These are phyloP conservation scores for Spea hammondii DNA, from an alignment of 2,797 vertebrate genomes.

Conservation along the genomic window DNA sequence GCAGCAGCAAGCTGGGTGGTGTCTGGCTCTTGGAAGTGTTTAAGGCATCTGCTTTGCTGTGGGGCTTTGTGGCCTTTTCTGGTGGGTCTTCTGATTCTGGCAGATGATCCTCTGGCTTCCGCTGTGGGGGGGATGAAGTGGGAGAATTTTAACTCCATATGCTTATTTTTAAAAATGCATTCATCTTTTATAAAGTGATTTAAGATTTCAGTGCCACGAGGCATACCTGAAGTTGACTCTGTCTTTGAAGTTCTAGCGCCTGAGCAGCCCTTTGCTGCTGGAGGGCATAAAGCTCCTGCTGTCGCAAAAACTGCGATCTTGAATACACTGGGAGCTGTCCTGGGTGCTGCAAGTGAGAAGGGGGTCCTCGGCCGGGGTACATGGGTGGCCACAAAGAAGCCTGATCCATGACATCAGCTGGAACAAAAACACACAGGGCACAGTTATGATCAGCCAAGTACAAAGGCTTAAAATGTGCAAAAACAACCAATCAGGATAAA, in stretches of 20 bases:
- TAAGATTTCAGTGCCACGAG: not conserved
- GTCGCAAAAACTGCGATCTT: constrained; percentile 89
- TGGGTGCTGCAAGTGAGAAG: constrained; percentile 92
- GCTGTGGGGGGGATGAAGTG: constrained; percentile 63
- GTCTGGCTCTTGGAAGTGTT: constrained; percentile 72
- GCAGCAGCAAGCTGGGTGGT: constrained; percentile 58
- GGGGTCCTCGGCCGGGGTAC: constrained; percentile 85
- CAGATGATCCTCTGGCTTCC: constrained; percentile 78
- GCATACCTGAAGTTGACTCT: constrained; percentile 65
- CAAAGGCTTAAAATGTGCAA: too few relatives aligned
- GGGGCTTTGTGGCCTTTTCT: constrained; percentile 79
- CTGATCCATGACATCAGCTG: constrained; percentile 96
- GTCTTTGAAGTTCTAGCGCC: constrained; percentile 67
- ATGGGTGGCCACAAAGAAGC: constrained; percentile 92
- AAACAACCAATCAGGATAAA: too few relatives aligned
- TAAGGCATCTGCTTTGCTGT: constrained; percentile 86
- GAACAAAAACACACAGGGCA: fast-evolving
- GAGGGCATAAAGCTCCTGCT: constrained; percentile 91
- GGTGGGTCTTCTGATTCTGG: constrained; percentile 79
- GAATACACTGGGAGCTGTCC: constrained; percentile 84
- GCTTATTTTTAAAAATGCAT: not conserved
- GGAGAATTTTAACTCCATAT: not conserved
- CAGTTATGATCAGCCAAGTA: not conserved
- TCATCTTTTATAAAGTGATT: not conserved
- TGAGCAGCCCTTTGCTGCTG: constrained; percentile 77